A percentile compares a stretch with the other conserved stretches of the same genome.
Conservation (phyloP, 2,888 invertebrate genomes). For the Desoria tigrina region DNA sequence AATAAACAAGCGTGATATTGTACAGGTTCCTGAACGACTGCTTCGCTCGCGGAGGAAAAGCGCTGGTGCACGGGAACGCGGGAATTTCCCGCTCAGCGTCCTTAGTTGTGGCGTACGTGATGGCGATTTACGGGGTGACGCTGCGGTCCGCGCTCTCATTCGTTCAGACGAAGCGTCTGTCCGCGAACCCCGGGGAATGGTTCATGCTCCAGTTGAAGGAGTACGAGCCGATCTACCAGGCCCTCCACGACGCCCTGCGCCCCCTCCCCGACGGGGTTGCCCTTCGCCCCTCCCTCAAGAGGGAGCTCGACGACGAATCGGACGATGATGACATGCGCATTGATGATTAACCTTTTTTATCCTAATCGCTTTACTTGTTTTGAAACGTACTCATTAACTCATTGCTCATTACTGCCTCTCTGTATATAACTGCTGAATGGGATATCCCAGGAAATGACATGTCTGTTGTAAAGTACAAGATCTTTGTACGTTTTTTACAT, state of each 20-base stretch:
- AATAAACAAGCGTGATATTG: not conserved
- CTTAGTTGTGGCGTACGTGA: slow-evolving; percentile 68
- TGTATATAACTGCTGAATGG: too few relatives aligned
- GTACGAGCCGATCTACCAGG: slow-evolving; percentile 68
- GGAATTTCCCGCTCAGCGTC: slow-evolving; percentile 71
- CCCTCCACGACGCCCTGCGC: slow-evolving; percentile 58
- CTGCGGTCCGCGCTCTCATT: slow-evolving; percentile 60
- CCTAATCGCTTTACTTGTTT: too few relatives aligned
- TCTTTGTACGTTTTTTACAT: too few relatives aligned
- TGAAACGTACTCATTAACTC: too few relatives aligned
- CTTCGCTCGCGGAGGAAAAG: slow-evolving; percentile 63
- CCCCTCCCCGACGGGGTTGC: slow-evolving; percentile 4
- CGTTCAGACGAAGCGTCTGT: slow-evolving; percentile 66
- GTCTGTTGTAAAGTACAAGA: too few relatives aligned
- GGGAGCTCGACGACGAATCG: too few relatives aligned
- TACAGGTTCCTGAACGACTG: slow-evolving; percentile 55
- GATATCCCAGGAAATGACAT: too few relatives aligned
- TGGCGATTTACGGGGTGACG: slow-evolving; percentile 62
- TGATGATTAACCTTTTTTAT: too few relatives aligned
- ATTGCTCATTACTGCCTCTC: too few relatives aligned
- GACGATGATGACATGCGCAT: too few relatives aligned
- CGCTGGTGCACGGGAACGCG: slow-evolving; percentile 69
- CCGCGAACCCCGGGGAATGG: slow-evolving; percentile 68
- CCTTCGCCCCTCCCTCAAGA: too few relatives aligned
- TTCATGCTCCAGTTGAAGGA: slow-evolving; percentile 67